Evolutionary conservation across 2,888 invertebrate genomes (phyloP).

Genomic region (Steromphala cineraria): DNA sequence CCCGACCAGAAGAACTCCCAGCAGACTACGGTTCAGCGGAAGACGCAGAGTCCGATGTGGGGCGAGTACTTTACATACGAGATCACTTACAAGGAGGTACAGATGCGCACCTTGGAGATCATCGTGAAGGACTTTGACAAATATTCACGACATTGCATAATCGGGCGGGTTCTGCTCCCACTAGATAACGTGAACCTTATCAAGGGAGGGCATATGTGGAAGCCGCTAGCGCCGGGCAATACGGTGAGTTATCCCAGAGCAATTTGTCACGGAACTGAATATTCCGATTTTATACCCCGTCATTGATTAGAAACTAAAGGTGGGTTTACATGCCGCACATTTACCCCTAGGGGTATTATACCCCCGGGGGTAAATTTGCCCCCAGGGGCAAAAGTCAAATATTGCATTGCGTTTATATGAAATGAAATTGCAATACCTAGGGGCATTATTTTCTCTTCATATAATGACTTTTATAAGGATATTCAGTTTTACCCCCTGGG

Average conservation of each 20-base stretch:
- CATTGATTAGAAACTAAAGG: no score
- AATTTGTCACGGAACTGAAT: no score
- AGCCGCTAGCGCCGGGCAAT: slow-evolving; percentile 72
- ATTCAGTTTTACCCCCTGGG: no score
- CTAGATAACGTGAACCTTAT: slow-evolving; percentile 74
- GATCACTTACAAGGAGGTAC: slow-evolving; percentile 74
- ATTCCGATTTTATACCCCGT: no score
- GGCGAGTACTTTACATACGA: slow-evolving; percentile 76
- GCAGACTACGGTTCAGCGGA: slow-evolving; percentile 76
- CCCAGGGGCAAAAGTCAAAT: no score
- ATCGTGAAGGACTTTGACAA: slow-evolving; percentile 77
- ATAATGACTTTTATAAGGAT: no score
- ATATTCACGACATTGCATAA: slow-evolving; percentile 76
- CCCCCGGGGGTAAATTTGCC: no score
- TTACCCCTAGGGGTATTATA: no score
- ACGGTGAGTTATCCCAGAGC: slow-evolving; percentile 59
- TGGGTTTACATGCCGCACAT: no score
- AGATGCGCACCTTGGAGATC: slow-evolving; percentile 74
- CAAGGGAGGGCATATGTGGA: slow-evolving; percentile 76
- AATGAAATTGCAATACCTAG: no score
- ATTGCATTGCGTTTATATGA: no score
- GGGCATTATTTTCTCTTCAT: no score
- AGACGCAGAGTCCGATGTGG: slow-evolving; percentile 76
- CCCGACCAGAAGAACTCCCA: slow-evolving; percentile 76
- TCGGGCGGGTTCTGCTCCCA: slow-evolving; percentile 75